Percentiles rank a stretch among this genome's conserved stretches.
These are phyloP conservation scores for Papilio protenor DNA, from an alignment of 2,888 invertebrate genomes.

Conservation along the genomic window DNA sequence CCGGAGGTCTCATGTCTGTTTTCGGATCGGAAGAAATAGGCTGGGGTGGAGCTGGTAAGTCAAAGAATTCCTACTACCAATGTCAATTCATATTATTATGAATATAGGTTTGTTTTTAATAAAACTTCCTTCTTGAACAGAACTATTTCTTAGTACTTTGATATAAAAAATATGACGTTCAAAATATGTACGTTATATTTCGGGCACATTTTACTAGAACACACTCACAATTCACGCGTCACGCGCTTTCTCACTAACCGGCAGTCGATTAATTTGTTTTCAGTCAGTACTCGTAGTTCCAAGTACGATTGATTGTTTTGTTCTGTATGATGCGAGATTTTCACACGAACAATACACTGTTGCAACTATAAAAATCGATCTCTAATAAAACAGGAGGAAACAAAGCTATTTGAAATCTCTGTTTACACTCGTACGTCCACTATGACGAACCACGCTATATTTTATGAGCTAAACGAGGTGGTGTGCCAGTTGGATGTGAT, in stretches of 20 bases:
- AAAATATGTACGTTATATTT: not conserved
- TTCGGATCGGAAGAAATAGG: slow-evolving; percentile 94
- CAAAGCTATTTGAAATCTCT: slow-evolving; percentile 43
- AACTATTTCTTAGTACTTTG: not conserved
- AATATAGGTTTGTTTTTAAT: not conserved
- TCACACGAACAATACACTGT: slow-evolving; percentile 66
- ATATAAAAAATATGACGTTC: not conserved
- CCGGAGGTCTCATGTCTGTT: slow-evolving; percentile 92
- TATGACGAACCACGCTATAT: slow-evolving; percentile 10
- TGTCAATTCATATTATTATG: not conserved
- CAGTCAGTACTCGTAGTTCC: slow-evolving; percentile 57
- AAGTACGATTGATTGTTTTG: slow-evolving; percentile 59
- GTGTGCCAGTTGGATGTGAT: not conserved
- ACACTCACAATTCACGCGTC: slow-evolving; percentile 43
- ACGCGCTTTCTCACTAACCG: slow-evolving; percentile 51
- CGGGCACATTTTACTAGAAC: slow-evolving; percentile 22
- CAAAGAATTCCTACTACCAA: not conserved
- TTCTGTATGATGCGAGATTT: slow-evolving; percentile 55
- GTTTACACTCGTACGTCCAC: slow-evolving; percentile 36
- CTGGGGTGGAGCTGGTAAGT: slow-evolving; percentile 85
- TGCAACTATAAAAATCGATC: slow-evolving; percentile 56
- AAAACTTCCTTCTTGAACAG: not conserved
- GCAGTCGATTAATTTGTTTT: slow-evolving; percentile 57
- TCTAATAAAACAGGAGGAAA: slow-evolving; percentile 55
- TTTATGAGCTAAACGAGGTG: slow-evolving; percentile 8